Base-by-base conservation (phyloP, 1,140 invertebrate species). In the Pseudomyrmex dendroicus region DNA sequence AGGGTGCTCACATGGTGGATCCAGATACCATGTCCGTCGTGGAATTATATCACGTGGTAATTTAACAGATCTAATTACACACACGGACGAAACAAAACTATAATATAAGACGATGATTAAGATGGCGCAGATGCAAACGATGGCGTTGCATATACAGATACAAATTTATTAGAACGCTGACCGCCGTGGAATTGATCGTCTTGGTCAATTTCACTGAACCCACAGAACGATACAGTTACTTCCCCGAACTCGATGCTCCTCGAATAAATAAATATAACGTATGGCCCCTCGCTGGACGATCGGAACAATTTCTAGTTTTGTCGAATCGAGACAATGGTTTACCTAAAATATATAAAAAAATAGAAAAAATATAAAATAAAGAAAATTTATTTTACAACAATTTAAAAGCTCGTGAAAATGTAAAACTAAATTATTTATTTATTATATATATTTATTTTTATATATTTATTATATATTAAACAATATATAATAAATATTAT, bases 1-100 rank as follows among this genome's bases (percentile, higher is more conserved):
- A 97, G 88, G 97, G 98, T 52, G 96, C 97, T 25, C 96, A 98
- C 90, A 98, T 98, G 92, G 97, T 99, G 4, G 97, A 99, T 93
- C 97, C 98, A 22, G 97, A 98, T 87, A 95, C 96, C 48, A 97
- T 98, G 92, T 98, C 98, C 73, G 96, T 98, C 7, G 97, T 99
- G 12, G 97, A 98, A 89, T 95, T 99, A 1, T 98, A 98, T 94
- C 96, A 98, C 90, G 97, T 98, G 86, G 96, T 96, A 94, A 92
- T 93, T 91, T 44, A 63, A 22, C 3, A 61, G 50, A 15, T 4
- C 66, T 7, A 4, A 66, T 44, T 2, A 46, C 17, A 25, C 20
- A 7, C 13, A n/a, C n/a, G 50, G 20, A 20, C 35, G 15, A 9
- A 10, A 25, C 10, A 35, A 35, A 5, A 35, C 35, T 35, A 35